Evolutionary conservation across 2,113 vertebrate species (phyloP), one percentile per base, ranked within the genome.

Genomic region (Sebastes fasciatus): DNA sequence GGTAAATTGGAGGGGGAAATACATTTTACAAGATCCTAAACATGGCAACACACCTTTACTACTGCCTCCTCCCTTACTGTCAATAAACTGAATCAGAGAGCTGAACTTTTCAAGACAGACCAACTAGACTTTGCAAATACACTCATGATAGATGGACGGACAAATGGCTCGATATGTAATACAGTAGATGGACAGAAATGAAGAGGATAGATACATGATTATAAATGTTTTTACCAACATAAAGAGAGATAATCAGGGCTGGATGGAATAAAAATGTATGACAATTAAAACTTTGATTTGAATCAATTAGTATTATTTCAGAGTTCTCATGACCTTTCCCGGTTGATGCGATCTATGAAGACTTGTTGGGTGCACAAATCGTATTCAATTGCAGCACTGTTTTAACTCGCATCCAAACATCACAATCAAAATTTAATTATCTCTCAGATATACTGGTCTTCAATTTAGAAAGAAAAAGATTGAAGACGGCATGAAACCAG

Each of bases 1-100:
- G 73, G 79, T 57, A 49, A 71, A 52, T 77, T 81, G 8, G 46
- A 55, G 10, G 48, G 34, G 60, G 42, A 61, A 63, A 8, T 5
- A 62, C 19, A 10, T 5, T 49, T 55, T 4, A 40, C 11, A 57
- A 49, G 67, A 21, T 16, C 11, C 26, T 62, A 17, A 57, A 76
- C 9, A 7, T n/a, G 40, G 4, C 0, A 40, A 19, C 62, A 63
- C 14, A 77, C 42, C 46, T 68, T 78, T 8, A 74, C 21, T 17
- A 34, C 16, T 2, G 6, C 69, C 46, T 51, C 58, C 49, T 51
- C 17, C 21, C 12, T 58, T 3, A 58, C 43, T 1, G 10, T 60
- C 63, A 45, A 52, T n/a, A 60, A 43, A 67, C 48, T 42, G 1
- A 66, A 42, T 5, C 6, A 55, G 4, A 68, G 0, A 26, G 6